Evolutionary conservation across 23 tunicate species (phyloP), one percentile per base, ranked within the genome.

Genomic region (Phallusia fumigata): DNA sequence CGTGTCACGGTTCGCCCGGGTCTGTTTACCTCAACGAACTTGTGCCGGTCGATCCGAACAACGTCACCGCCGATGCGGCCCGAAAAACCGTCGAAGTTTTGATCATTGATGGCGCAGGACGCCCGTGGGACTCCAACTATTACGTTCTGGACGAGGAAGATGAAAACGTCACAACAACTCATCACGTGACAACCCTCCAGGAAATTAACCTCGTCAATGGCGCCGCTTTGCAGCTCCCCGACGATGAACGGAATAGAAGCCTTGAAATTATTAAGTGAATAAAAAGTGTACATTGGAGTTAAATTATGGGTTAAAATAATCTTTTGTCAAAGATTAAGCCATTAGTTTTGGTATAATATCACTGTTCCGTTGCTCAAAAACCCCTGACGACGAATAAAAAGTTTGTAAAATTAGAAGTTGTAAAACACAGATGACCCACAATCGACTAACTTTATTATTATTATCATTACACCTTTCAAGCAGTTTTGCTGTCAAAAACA

Each of bases 1-100:
- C 74, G 24, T 80, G 83, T 31, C 83, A 80, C 64, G 83, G 83
- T 30, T 32, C 83, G 6, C 83, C 83, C 19, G 83, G 83, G 32
- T 80, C 83, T 16, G 83, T 80, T 10, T 80, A 52, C 45, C 35
- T 52, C 36, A 52, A 80, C 52, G 74, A 80, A n/a, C 34, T 50
- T 34, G 47, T 78, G 35, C 26, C 81, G 16, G 32, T 52, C 19
- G 64, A 32, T 31, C 40, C 82, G 15, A 35, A 52, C 33, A 26
- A n/a, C 32, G 36, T 45, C 52, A 24, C 65, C 11, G 24, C 45
- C 24, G 81, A 50, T 21, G 81, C 28, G 34, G 64, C 64, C 64
- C 40, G 24, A 26, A 40, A 80, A 80, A 31, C 74, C 8, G 31
- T 24, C 45, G 83, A 80, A 52, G 33, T 53, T n/a, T 35, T 80